Base-by-base conservation (phyloP, 2,113 vertebrate genomes). In the Oenanthe melanoleuca region DNA sequence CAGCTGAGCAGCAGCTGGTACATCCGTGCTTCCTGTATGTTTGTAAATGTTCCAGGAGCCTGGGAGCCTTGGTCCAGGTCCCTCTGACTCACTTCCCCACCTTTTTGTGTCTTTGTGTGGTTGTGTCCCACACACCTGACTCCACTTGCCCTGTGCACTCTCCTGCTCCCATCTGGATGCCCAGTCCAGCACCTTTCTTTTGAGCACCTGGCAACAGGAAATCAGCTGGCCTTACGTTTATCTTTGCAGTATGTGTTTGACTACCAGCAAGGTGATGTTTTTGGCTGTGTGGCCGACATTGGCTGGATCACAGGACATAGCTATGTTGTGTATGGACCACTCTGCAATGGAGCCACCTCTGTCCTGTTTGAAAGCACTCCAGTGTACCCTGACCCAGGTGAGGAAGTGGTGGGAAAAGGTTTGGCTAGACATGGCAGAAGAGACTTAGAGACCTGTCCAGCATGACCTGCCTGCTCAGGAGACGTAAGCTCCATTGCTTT, bases 301-400 rank as follows among this genome's bases (percentile, higher is more conserved):
- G 99, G 99, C 87, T 99, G 99, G 99, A 99, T 99, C 75, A 99
- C 99, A 1, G 99, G 99, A 74, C 99, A 99, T 86, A 99, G 98
- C 95, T 99, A 99, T 22, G 99, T 99, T 89, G 99, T 99, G 9
- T 99, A 99, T 21, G 99, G 99, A 47, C 99, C 99, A 6, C 98
- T 99, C 71, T 98, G 98, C 93, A 99, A 99, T 7, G 99, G 99
- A 70, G 98, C 98, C 80, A 99, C 99, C 70, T 99, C 98, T 3
- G 98, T 99, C 60, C 98, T 99, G 78, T 99, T 99, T 80, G 99
- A 99, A 96, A 99, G 99, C 94, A 99, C 99, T 38, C 99, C 99
- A 3, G 95, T 98, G 40, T 99, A 99, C 86, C 99, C 99, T 8
- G 80, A 99, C 97, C 98, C 99, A 97, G 99, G 99, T 99, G 93